Evolutionary conservation across 2,113 vertebrate species (phyloP).

Genomic region (Melospiza georgiana): DNA sequence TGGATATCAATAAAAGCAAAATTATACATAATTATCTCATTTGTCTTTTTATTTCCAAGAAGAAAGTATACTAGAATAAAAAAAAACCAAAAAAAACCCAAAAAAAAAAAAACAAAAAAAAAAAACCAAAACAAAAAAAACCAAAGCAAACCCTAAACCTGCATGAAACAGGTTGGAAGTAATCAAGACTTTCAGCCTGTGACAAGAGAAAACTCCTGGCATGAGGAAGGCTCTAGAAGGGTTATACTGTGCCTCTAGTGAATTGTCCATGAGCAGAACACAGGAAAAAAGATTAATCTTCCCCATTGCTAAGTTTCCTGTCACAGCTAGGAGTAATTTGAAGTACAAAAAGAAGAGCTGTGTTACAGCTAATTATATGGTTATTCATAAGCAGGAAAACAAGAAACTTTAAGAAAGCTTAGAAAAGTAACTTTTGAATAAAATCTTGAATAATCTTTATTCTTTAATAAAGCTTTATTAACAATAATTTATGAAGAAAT

Average conservation of each 20-base stretch:
- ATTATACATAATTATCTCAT: background rate
- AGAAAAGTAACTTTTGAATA: background rate
- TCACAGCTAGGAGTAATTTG: background rate
- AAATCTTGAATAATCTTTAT: background rate
- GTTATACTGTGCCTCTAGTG: background rate
- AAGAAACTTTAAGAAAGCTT: background rate
- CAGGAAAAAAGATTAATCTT: background rate
- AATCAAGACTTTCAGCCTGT: background rate
- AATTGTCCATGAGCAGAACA: conserved; percentile 3
- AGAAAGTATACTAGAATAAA: background rate
- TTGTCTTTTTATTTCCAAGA: conserved; percentile 49
- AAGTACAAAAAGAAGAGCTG: background rate
- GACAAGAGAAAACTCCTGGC: background rate
- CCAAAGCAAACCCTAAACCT: background rate
- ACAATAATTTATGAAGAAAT: background rate
- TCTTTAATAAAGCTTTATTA: background rate
- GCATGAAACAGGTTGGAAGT: background rate
- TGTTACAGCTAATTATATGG: background rate
- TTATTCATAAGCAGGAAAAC: background rate
- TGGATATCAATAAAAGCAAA: background rate
- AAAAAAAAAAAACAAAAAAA: conserved; percentile 12
- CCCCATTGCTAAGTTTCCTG: background rate
- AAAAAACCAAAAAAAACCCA: background rate
- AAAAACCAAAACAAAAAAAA: background rate
- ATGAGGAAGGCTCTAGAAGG: background rate